These are phyloP conservation scores for Onthophagus taurus DNA, from an alignment of 1,140 invertebrate genomes.

Conservation along the genomic window DNA sequence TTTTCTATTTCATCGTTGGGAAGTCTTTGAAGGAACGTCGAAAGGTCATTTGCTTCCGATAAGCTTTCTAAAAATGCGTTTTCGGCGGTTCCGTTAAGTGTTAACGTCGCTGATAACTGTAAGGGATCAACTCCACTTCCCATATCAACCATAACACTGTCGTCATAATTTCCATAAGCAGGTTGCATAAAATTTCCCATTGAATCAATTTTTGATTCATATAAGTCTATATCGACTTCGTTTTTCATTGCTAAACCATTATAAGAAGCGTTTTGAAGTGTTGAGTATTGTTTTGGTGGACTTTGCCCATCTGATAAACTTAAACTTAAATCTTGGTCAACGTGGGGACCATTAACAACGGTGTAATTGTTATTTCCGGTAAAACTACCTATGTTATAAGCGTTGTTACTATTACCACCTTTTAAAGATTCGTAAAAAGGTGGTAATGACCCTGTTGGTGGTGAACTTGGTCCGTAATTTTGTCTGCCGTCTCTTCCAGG, in stretches of 20 bases:
- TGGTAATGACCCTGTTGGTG: constrained; percentile 69
- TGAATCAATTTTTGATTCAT: constrained; percentile 61
- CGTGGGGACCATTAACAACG: constrained; percentile 49
- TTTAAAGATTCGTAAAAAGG: constrained; percentile 79
- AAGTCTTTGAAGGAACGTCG: constrained; percentile 56
- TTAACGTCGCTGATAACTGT: constrained; percentile 70
- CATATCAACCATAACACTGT: constrained; percentile 73
- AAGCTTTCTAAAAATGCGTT: constrained; percentile 60
- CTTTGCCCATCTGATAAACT: constrained; percentile 40
- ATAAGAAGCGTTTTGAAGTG: constrained; percentile 73
- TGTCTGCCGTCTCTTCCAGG: constrained; percentile 63
- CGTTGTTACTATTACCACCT: constrained; percentile 52
- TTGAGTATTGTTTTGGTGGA: constrained; percentile 57
- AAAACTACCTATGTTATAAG: constrained; percentile 40
- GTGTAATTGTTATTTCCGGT: constrained; percentile 39
- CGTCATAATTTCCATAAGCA: constrained; percentile 59
- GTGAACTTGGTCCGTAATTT: constrained; percentile 74
- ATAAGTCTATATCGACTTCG: constrained; percentile 61
- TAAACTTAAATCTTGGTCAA: constrained; percentile 63
- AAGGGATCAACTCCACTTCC: constrained; percentile 65
- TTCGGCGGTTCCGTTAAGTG: constrained; percentile 66
- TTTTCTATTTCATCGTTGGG: constrained; percentile 50
- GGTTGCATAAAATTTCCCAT: constrained; percentile 48
- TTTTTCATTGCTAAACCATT: constrained; percentile 67
- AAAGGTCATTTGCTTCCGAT: constrained; percentile 63